These are phyloP conservation scores for Crotophaga sulcirostris DNA, from an alignment of 2,113 vertebrate genomes.

Conservation along the genomic window DNA sequence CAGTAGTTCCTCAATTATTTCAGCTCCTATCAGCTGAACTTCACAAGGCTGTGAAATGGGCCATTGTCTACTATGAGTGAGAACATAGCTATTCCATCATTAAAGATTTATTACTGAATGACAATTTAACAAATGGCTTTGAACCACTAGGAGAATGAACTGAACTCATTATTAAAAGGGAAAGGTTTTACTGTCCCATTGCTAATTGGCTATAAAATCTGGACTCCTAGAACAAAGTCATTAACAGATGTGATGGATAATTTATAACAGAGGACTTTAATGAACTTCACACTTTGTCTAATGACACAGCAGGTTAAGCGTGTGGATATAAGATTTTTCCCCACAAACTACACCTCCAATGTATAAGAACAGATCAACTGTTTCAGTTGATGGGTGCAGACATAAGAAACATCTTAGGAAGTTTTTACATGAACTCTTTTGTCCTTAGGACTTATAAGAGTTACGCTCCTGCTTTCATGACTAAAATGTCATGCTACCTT, in stretches of 20 bases:
- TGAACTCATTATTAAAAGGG: neutral
- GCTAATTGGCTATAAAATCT: constrained; percentile 15
- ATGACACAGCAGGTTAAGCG: neutral
- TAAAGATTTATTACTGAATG: neutral
- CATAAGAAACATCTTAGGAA: neutral
- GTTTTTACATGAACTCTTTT: neutral
- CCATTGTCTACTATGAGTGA: neutral
- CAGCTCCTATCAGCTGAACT: neutral
- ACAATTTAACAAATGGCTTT: neutral
- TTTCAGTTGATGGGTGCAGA: neutral
- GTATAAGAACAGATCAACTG: neutral
- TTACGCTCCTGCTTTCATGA: neutral
- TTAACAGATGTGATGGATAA: neutral
- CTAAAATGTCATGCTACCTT: neutral
- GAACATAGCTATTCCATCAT: neutral
- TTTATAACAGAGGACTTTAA: neutral
- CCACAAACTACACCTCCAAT: neutral
- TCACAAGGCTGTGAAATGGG: neutral
- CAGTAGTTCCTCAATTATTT: neutral
- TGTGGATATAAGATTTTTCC: neutral
- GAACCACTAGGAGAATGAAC: neutral
- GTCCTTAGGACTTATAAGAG: neutral
- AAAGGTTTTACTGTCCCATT: neutral
- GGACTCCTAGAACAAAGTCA: neutral
- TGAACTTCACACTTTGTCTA: neutral